phyloP scores from a whole-genome alignment of 35 echinoderm and acorn worm genomes.

The Strongylocentrotus purpuratus region DNA sequence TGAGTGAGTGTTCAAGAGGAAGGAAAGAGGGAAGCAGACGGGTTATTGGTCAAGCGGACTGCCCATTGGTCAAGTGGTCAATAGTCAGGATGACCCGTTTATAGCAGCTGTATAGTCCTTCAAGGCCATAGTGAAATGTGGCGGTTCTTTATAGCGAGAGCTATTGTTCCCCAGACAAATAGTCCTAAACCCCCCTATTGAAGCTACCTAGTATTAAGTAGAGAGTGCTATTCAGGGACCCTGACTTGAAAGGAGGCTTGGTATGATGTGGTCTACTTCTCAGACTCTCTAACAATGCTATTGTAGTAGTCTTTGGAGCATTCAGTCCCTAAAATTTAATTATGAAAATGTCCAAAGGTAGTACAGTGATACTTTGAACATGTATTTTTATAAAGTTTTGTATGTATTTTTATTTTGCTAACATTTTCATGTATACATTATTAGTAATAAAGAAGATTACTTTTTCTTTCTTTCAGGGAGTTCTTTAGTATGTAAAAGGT shows the following conservation, averaged over 20 bases:
- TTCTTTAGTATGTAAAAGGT: too few relatives aligned
- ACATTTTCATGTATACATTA: too few relatives aligned
- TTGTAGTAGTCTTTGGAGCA: too few relatives aligned
- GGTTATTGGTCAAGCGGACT: not conserved
- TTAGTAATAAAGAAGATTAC: too few relatives aligned
- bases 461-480: too few relatives aligned
- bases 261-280: not conserved
- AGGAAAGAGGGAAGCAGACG: not conserved
- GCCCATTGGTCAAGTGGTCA: constrained; percentile 38
- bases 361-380: too few relatives aligned
- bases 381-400: too few relatives aligned
- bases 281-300: not conserved
- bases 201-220: not conserved
- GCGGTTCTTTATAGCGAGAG: not conserved
- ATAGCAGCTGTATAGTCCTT: constrained; percentile 22
- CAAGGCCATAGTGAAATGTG: constrained; percentile 14
- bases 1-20: not conserved
- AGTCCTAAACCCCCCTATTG: not conserved
- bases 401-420: too few relatives aligned
- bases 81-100: not conserved
- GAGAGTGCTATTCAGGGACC: not conserved
- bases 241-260: not conserved
- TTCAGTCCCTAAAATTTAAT: too few relatives aligned
- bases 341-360: too few relatives aligned
- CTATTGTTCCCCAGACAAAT: not conserved